Percentiles rank a stretch among this genome's conserved stretches.
phyloP scores from a whole-genome alignment of 1,140 invertebrate species.

The Chironomus tepperi region DNA sequence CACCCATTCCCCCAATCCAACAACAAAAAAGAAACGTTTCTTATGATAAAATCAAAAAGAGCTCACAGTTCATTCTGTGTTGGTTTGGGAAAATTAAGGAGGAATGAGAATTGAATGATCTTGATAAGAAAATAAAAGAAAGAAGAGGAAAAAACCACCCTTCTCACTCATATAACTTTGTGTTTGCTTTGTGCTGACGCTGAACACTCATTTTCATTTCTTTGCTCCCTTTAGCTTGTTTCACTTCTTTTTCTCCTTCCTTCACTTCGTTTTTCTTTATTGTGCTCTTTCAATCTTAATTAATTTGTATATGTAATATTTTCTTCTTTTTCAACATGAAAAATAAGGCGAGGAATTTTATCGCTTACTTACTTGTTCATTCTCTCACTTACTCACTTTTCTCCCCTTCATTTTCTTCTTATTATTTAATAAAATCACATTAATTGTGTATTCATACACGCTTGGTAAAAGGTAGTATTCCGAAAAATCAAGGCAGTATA shows the following conservation, averaged over 20 bases:
- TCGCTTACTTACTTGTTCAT: conserved; percentile 1
- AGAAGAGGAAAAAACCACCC: neutral
- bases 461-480: too few relatives aligned
- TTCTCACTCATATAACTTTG: neutral
- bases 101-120: too few relatives aligned
- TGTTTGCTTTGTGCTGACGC: neutral
- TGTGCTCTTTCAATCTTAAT: conserved; percentile 26
- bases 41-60: neutral
- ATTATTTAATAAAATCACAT: too few relatives aligned
- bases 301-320: conserved; percentile 24
- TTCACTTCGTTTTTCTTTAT: conserved; percentile 16
- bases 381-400: neutral
- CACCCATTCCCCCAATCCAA: neutral
- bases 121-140: neutral
- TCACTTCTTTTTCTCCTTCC: neutral
- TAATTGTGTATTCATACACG: too few relatives aligned
- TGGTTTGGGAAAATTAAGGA: neutral
- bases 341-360: neutral
- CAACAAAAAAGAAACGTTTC: neutral
- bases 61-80: neutral
- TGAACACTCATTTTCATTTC: conserved; percentile 13
- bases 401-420: neutral
- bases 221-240: neutral
- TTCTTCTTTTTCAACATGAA: neutral
- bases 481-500: too few relatives aligned